Conservation (phyloP, 2,113 vertebrate genomes). For the Phylloscopus whistleri region DNA sequence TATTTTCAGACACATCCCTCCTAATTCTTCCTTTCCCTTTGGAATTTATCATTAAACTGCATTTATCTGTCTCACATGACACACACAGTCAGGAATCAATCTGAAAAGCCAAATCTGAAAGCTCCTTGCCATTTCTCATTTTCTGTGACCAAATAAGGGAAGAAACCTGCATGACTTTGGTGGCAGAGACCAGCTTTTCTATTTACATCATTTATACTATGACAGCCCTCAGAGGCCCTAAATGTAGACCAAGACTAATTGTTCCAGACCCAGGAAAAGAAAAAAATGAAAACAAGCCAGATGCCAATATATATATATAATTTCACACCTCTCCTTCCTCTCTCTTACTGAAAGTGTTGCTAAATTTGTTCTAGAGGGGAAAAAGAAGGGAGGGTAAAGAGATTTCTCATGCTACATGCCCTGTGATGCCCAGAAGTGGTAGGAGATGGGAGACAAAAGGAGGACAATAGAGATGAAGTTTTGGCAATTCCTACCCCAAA, state of each 20-base stretch:
- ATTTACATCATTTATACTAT: neutral
- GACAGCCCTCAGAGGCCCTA: neutral
- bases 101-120: conserved; percentile 19
- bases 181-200: neutral
- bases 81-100: neutral
- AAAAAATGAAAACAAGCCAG: neutral
- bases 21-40: neutral
- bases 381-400: neutral
- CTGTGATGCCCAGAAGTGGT: neutral
- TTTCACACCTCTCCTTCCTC: neutral
- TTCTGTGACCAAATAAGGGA: neutral
- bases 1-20: neutral
- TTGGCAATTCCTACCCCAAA: neutral
- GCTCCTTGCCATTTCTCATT: neutral
- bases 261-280: neutral
- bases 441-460: rapidly evolving
- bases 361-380: neutral
- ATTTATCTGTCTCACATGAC: neutral
- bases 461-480: neutral
- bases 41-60: conserved; percentile 17
- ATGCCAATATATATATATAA: neutral
- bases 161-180: neutral
- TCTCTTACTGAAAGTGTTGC: neutral
- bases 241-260: neutral
- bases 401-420: neutral